Base-by-base conservation (phyloP, 2,888 invertebrate species). In the Andrena fulva region DNA sequence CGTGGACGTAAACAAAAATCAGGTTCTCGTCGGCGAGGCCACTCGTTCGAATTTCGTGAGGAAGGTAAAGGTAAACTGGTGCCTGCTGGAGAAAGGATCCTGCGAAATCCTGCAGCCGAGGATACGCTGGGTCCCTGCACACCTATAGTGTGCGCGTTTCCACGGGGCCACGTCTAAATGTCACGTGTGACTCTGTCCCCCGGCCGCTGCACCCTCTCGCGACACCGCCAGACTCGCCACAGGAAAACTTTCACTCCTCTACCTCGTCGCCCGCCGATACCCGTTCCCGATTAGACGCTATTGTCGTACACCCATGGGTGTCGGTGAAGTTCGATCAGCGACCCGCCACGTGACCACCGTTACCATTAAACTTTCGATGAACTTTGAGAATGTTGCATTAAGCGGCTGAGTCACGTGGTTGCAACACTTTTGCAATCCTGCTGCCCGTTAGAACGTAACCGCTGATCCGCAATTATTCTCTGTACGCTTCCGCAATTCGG, bases 211-310 rank as follows among this genome's bases (percentile, higher is more conserved):
- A 82, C 81, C 80, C 76, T 87, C 75, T 76, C 78, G 52, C 73
- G 48, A 56, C 72, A 29, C 33, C 54, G 50, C 76, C 69, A 33
- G 64, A 52, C 74, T 67, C 70, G 78, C 82, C 70, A 56, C 74
- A 76, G 77, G 73, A 69, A 35, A 82, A 87, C 87, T 87, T 87
- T 87, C 87, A 87, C 87, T 87, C 76, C 77, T 35, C 42, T 63
- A 7, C 52, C 48, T 29, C 29, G 54, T 8, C 52, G 72, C 59
- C 67, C 60, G 8, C 59, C 50, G 75, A 72, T 71, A 71, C 54
- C 16, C 52, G n/a, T 8, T 27, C 54, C 52, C 64, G 35, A 70
- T 80, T 66, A 70, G 52, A 63, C 16, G 33, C 56, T 56, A 82
- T 62, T 63, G 82, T 80, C 29, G 27, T n/a, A 42, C 42, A 42